These are phyloP conservation scores for Tichodroma muraria DNA, from an alignment of 2,113 vertebrate species.

Conservation along the genomic window DNA sequence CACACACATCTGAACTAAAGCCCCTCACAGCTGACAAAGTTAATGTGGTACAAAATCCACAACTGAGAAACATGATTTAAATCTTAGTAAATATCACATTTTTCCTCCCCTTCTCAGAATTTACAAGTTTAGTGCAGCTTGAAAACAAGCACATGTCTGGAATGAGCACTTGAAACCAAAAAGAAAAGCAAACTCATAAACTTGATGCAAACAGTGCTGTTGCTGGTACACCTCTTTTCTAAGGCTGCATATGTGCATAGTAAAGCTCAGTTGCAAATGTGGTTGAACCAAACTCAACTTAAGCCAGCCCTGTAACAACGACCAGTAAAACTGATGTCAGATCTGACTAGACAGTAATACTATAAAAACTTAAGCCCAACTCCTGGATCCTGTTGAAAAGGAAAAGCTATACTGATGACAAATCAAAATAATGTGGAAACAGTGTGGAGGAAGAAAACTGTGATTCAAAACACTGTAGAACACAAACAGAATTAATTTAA, in stretches of 20 bases:
- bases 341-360: background rate
- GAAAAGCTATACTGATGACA: background rate
- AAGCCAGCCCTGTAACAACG: background rate
- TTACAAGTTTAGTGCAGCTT: background rate
- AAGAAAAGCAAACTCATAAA: background rate
- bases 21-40: background rate
- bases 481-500: background rate
- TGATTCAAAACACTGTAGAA: background rate
- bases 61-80: background rate
- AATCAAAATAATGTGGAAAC: background rate
- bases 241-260: background rate
- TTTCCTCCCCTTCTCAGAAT: background rate
- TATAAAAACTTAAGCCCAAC: background rate
- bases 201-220: background rate
- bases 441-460: background rate
- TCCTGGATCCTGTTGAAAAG: background rate
- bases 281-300: background rate
- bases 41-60: background rate
- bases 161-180: background rate
- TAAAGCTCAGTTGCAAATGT: background rate
- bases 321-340: background rate
- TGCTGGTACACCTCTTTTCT: background rate
- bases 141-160: background rate
- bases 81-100: background rate
- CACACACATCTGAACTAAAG: background rate